Evolutionary conservation across 2,113 vertebrate species (phyloP), one percentile per base, ranked within the genome.

Genomic region (Calyptommatus sinebrachiatus): DNA sequence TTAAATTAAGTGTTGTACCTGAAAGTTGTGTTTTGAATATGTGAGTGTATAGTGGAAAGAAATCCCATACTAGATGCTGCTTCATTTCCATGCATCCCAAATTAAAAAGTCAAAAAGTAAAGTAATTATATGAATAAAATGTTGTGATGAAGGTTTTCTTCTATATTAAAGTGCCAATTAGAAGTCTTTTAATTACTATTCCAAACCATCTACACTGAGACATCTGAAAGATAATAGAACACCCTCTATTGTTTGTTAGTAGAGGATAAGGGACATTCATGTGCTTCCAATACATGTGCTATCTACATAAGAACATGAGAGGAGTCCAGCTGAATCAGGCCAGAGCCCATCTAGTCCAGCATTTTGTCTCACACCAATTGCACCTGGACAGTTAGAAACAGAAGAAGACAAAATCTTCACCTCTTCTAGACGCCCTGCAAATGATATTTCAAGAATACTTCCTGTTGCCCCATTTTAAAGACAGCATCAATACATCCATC

Each of bases 1-100:
- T 26, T 84, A 67, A 82, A 46, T 28, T 68, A 83, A 87, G 77
- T 5, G 65, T 46, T 77, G 46, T n/a, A 71, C 46, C 57, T 24
- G 65, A 71, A 76, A 85, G 79, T 16, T 29, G 21, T 66, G 1
- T 69, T 89, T 41, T 12, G 75, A 14, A 60, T 76, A 0, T 0
- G 4, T 3, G 45, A 73, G 20, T 57, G 53, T 18, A 57, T 57
- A 18, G 53, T 57, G 14, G 53, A 16, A 14, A 69, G 28, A 66
- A 1, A 1, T 73, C 22, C 71, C 81, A 3, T 21, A 74, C 80
- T 74, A 22, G 9, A 0, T 31, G 74, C 62, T 31, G 28, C 35
- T 81, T 63, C 68, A 71, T 69, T 76, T 82, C 28, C 63, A 62
- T 46, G 29, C 31, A 24, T 35, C 22, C 46, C n/a, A 67, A 48